Base-by-base conservation (phyloP, 2,113 vertebrate species). In the Saimiri boliviensis region DNA sequence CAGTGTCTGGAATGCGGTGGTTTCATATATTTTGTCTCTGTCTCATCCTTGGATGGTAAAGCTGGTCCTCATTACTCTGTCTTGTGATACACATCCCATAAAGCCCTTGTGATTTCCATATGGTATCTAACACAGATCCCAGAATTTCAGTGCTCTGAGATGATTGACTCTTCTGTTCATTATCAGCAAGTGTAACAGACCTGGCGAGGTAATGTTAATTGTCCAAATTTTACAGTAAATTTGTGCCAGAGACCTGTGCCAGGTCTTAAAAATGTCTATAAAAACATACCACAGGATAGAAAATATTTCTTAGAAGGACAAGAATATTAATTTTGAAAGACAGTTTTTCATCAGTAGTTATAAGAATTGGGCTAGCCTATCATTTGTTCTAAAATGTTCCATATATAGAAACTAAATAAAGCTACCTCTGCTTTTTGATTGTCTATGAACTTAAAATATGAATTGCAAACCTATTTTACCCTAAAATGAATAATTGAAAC, bases 281-380 rank as follows among this genome's bases (percentile, higher is more conserved):
- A 73, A 83, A 86, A 30, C 60, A 32, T 30, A 63, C 60, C n/a
- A 79, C 12, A 87, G 32, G 30, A 58, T 76, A 95, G 58, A 87
- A 73, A 73, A 9, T 86, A 60, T 56, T 21, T 81, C 56, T 87
- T 63, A 95, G 42, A 91, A 93, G 56, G 42, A 7, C 58, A 89
- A 81, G 23, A 89, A 66, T 87, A 83, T 79, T 87, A 71, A 25
- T 83, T 93, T 93, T 84, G 60, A 87, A 66, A 86, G n/a, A 30
- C 5, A 60, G 11, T 83, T 83, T 93, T 86, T 47, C 37, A 37
- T 87, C 60, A 73, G 12, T 77, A n/a, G 32, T n/a, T 86, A 0
- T 35, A 83, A 87, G 20, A 90, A 83, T 90, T 93, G 20, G 21
- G 17, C 79, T 79, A 71, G 21, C 16, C 5, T 84, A 54, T 88